Conservation (phyloP, 2,113 vertebrate species). For the Setophaga kirtlandii region DNA sequence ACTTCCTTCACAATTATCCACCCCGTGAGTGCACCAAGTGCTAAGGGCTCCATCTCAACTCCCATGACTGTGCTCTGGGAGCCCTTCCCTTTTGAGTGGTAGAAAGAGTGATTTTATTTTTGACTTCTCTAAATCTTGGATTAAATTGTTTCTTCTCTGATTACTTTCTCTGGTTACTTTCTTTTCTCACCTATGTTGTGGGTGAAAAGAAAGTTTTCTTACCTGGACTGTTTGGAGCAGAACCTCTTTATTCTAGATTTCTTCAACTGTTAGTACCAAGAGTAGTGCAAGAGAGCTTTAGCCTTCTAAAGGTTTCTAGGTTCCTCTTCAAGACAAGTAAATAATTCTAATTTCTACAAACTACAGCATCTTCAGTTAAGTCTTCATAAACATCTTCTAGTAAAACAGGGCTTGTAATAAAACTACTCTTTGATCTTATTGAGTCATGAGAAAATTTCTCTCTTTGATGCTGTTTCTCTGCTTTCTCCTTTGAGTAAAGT, state of each 20-base stretch:
- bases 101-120: neutral
- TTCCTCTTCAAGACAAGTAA: neutral
- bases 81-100: neutral
- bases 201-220: neutral
- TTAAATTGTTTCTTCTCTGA: neutral
- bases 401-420: neutral
- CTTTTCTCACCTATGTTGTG: neutral
- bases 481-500: neutral
- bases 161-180: neutral
- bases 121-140: neutral
- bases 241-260: neutral
- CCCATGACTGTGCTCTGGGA: too few species aligned
- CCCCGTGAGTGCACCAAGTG: rapidly evolving
- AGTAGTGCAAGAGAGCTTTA: neutral
- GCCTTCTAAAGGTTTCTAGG: neutral
- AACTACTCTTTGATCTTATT: neutral
- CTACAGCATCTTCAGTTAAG: neutral
- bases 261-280: neutral
- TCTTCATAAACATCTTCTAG: neutral
- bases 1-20: neutral
- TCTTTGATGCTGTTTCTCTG: neutral
- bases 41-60: too few species aligned
- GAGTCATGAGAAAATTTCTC: neutral
- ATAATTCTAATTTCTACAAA: neutral
- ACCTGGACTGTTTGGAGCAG: neutral